Conservation (phyloP, 2,797 vertebrate species). For the Parauchenoglanis ngamensis region DNA sequence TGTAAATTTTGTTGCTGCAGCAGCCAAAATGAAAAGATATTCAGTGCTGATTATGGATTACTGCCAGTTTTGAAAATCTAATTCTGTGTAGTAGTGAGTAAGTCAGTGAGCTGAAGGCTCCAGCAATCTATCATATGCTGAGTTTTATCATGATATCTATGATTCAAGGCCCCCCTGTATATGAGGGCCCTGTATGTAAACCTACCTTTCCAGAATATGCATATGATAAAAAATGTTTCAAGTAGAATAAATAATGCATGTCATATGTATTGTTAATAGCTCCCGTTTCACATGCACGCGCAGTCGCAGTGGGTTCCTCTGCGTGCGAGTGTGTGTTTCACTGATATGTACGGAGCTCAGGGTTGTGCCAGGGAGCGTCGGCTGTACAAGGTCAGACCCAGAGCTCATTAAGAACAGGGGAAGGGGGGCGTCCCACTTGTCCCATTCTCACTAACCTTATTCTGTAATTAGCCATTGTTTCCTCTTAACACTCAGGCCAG, state of each 20-base stretch:
- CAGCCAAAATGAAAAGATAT: slow-evolving; percentile 32
- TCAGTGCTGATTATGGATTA: slow-evolving; percentile 31
- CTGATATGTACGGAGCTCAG: slow-evolving; percentile 48
- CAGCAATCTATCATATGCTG: slow-evolving; percentile 10
- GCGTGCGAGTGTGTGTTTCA: slow-evolving; percentile 25
- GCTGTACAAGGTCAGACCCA: slow-evolving; percentile 67
- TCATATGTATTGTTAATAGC: slow-evolving; percentile 6
- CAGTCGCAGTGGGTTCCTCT: not conserved
- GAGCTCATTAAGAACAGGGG: slow-evolving; percentile 65
- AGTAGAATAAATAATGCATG: slow-evolving; percentile 11
- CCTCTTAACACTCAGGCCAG: slow-evolving; percentile 65
- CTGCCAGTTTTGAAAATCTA: slow-evolving; percentile 31
- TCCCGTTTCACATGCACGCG: not conserved
- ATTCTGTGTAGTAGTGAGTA: slow-evolving; percentile 11
- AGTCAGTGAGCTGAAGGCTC: slow-evolving; percentile 11
- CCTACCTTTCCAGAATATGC: slow-evolving; percentile 5
- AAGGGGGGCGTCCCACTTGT: slow-evolving; percentile 61
- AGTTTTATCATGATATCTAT: slow-evolving; percentile 1
- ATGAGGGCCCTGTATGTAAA: not conserved
- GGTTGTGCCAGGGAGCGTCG: slow-evolving; percentile 54
- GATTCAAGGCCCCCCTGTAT: not conserved
- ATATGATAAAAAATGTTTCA: slow-evolving; percentile 4
- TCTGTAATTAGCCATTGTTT: slow-evolving; percentile 72
- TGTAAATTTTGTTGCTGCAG: slow-evolving; percentile 16
- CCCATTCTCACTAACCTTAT: slow-evolving; percentile 67